Evolutionary conservation across 2,888 invertebrate genomes (phyloP).

Genomic region (Enoplolaimus lenunculus): DNA sequence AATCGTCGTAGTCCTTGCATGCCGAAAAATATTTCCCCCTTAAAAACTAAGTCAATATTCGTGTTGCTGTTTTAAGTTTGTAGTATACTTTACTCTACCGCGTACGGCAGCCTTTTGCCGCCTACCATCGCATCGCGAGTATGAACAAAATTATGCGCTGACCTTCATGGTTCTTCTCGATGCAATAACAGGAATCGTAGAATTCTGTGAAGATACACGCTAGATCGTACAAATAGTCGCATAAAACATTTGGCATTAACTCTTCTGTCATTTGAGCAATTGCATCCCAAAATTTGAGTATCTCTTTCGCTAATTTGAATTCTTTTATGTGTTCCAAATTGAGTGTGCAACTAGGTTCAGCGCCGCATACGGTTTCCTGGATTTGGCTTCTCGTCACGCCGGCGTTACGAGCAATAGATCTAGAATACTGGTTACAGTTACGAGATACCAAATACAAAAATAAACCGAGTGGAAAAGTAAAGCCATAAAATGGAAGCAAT

Average conservation of each 20-base stretch:
- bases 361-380: not conserved
- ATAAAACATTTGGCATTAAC: constrained; percentile 67
- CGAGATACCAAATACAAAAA: not conserved
- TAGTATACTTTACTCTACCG: too few species aligned
- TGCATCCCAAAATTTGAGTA: constrained; percentile 30
- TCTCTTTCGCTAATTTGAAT: constrained; percentile 72
- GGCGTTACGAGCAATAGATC: constrained; percentile 46
- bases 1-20: too few species aligned
- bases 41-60: too few species aligned
- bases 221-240: constrained; percentile 87
- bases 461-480: too few species aligned
- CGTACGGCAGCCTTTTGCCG: too few species aligned
- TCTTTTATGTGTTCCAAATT: constrained; percentile 72
- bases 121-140: too few species aligned
- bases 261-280: constrained; percentile 41
- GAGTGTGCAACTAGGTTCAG: constrained; percentile 31
- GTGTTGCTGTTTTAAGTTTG: too few species aligned
- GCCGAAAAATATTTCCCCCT: too few species aligned
- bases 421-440: constrained; percentile 29
- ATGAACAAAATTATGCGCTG: too few species aligned
- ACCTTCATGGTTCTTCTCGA: constrained; percentile 64
- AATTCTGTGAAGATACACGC: constrained; percentile 86
- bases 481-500: too few species aligned
- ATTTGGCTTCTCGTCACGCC: constrained; percentile 29
- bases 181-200: constrained; percentile 91